A percentile compares a stretch with the other conserved stretches of the same genome.
Evolutionary conservation across 2,888 invertebrate species (phyloP).

Genomic region (Crocallis elinguaria): DNA sequence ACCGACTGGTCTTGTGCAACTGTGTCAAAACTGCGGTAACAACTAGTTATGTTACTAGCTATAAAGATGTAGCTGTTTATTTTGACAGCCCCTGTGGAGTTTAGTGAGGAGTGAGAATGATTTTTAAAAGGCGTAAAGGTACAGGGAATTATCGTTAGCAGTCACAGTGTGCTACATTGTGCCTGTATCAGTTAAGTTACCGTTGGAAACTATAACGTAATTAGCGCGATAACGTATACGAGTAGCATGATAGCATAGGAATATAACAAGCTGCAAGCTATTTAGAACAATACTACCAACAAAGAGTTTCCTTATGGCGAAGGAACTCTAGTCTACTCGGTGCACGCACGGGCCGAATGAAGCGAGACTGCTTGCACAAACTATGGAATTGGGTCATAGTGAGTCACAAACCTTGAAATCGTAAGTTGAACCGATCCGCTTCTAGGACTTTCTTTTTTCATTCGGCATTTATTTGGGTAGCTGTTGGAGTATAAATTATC

Average conservation of each 20-base stretch:
- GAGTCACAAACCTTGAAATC: conserved; percentile 24
- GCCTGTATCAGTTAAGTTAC: background rate
- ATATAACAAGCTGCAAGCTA: background rate
- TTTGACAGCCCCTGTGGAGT: no score
- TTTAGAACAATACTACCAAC: background rate
- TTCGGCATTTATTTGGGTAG: background rate
- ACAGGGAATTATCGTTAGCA: no score
- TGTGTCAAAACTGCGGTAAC: conserved; percentile 9
- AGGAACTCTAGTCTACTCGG: conserved; percentile 11
- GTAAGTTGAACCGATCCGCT: conserved; percentile 1
- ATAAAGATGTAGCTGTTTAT: background rate
- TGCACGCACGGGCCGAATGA: conserved; percentile 20
- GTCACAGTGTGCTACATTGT: no score
- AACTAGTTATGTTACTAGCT: conserved; percentile 1
- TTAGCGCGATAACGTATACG: no score
- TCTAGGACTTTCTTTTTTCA: conserved; percentile 21
- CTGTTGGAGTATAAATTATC: background rate
- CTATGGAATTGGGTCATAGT: conserved; percentile 26
- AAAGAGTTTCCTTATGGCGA: conserved; percentile 1
- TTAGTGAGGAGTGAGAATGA: no score
- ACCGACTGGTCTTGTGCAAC: conserved; percentile 47
- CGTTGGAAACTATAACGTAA: background rate
- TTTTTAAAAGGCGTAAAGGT: no score
- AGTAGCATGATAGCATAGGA: no score
- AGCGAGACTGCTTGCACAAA: conserved; percentile 24